Percentiles rank a stretch among this genome's conserved stretches.
Evolutionary conservation across 2,797 vertebrate genomes (phyloP).

Genomic region (Diplodus sargus): DNA sequence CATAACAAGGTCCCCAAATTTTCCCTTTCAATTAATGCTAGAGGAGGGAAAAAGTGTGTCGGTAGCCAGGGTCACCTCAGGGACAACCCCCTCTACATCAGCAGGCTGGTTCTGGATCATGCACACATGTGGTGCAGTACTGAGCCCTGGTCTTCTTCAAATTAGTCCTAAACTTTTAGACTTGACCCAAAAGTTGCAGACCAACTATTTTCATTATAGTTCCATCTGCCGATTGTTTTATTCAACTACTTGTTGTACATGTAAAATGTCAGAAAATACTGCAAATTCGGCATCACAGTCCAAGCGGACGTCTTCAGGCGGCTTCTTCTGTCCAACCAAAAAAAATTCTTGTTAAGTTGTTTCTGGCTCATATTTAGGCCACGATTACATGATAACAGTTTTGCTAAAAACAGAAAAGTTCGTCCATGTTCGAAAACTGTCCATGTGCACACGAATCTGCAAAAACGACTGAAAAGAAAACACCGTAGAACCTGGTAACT

Average conservation of each 20-base stretch:
- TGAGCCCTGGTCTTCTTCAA: neutral
- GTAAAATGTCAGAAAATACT: neutral
- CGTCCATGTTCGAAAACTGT: no score
- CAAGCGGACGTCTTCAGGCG: neutral
- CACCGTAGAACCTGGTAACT: no score
- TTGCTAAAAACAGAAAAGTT: no score
- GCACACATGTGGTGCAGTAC: slow-evolving; percentile 7
- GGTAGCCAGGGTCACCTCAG: slow-evolving; percentile 73
- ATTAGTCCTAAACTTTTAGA: neutral
- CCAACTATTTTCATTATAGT: neutral
- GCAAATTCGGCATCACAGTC: neutral
- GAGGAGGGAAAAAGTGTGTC: slow-evolving; percentile 71
- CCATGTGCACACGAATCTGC: no score
- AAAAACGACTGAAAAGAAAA: no score
- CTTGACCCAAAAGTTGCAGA: neutral
- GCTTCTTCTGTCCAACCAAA: neutral
- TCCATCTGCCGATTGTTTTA: neutral
- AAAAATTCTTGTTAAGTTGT: neutral
- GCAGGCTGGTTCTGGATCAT: slow-evolving; percentile 36
- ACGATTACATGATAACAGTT: no score
- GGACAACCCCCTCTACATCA: slow-evolving; percentile 51
- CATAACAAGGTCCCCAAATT: slow-evolving; percentile 72
- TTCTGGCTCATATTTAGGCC: neutral
- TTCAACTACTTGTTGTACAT: neutral
- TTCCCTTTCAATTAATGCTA: slow-evolving; percentile 73